Base-by-base conservation (phyloP, 2,888 invertebrate genomes). In the Drosophila tanythrix region DNA sequence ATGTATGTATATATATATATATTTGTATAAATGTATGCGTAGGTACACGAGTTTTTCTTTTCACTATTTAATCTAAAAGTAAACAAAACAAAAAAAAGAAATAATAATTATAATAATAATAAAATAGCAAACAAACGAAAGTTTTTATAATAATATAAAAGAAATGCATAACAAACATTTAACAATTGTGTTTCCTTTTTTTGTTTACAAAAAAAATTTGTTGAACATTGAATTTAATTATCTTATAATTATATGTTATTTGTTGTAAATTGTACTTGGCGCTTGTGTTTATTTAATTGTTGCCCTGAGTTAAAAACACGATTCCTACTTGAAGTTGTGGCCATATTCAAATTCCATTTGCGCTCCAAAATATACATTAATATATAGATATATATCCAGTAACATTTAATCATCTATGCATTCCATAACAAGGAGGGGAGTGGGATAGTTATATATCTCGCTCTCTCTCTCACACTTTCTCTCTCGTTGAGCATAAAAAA, bases 151-250 rank as follows among this genome's bases (percentile, higher is more conserved):
- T 33, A 11, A 33, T 78, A 59, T 67, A 81, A 83, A 85, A 86
- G 82, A 85, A 85, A 85, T 88, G 89, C 84, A 87, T 88, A 88
- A 88, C 89, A 86, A 85, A 88, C 87, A 85, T 85, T 88, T 71
- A 85, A 85, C 89, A 85, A 70, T 59, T 67, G 59, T 71, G 50
- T 76, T 60, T 53, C 35, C 11, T 40, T 56, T 48, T 38, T 57
- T 50, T 31, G 36, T 53, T n/a, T 55, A 38, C 13, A 36, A 38
- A 38, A 55, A 36, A 31, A 18, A 59, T 48, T 60, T 56, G 48
- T 62, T 72, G 66, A 27, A 68, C 69, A 76, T 74, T 31, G 52
- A 78, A 60, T 52, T 51, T 33, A 46, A 51, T 50, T 70, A 38
- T 25, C 31, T 27, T 57, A 55, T 58, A 35, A 25, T 31, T 53